Base-by-base conservation (phyloP, 2,888 invertebrate genomes). In the Drosophila falleni region DNA sequence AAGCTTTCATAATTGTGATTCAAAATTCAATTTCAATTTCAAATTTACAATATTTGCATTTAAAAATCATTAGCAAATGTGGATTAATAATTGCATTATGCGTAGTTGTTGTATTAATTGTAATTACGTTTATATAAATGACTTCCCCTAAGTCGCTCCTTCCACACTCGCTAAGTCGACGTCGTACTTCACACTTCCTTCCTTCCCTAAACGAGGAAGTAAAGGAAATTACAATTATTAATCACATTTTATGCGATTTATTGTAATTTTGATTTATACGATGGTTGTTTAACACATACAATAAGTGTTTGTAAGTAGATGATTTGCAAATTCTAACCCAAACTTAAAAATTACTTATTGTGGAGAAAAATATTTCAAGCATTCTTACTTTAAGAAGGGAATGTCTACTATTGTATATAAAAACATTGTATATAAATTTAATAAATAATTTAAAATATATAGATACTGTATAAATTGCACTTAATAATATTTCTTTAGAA, bases 191-290 rank as follows among this genome's bases (percentile, higher is more conserved):
- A 9, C n/a, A 41, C 37, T 78, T 70, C 62, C 65, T 71, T 49
- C 44, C 50, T 33, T 50, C 8, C 9, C 6, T 5, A 9, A 13
- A 9, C 8, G 19, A 16, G 16, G 26, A 6, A 10, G 31, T 39
- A 15, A 3, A 65, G 80, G 78, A 80, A 80, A 80, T 80, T 82
- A 60, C 74, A 71, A 72, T 79, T 89, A 87, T 85, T 85, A 85
- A 85, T 85, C 85, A 79, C 69, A 72, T 65, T 74, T 74, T 61
- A 58, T 65, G 66, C 68, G 60, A 62, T 66, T 55, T 60, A 66
- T 79, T 75, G 65, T 70, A 59, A 65, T 47, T 59, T 56, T 85
- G 88, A 85, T 85, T 85, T 85, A 85, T 84, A 61, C 39, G 49
- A 35, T 33, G 41, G 15, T 10, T 33, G n/a, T n/a, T 42, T 26